phyloP scores from a whole-genome alignment of 2,888 invertebrate species.

The Pteria penguin region DNA sequence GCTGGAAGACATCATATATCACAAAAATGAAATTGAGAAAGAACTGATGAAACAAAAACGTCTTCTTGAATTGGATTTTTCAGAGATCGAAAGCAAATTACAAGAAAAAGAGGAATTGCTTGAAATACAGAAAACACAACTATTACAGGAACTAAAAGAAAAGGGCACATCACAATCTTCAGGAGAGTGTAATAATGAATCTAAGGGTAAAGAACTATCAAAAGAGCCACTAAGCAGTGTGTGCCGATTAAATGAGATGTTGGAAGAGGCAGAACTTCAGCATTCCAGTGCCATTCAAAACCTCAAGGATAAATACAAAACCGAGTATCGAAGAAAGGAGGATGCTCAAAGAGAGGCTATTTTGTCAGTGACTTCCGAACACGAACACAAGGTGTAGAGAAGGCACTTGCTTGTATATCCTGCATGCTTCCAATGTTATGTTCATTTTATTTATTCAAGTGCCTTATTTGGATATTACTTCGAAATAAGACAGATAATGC shows the following conservation, averaged over 20 bases:
- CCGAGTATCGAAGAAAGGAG: conserved; percentile 48
- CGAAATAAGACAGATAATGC: no score
- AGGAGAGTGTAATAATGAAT: neutral
- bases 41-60: conserved; percentile 72
- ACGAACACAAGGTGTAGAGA: conserved; percentile 46
- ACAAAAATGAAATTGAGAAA: conserved; percentile 70
- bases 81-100: conserved; percentile 68
- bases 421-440: no score
- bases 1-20: conserved; percentile 69
- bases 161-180: neutral
- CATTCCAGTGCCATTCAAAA: conserved; percentile 65
- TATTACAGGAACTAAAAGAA: conserved; percentile 51
- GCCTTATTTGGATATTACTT: no score
- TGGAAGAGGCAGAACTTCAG: conserved; percentile 58
- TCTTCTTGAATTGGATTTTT: conserved; percentile 68
- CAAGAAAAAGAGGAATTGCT: conserved; percentile 66
- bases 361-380: conserved; percentile 37
- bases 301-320: conserved; percentile 66
- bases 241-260: conserved; percentile 51
- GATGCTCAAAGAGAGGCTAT: conserved; percentile 41
- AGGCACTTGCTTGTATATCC: no score
- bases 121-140: conserved; percentile 66
- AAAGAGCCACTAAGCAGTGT: neutral
- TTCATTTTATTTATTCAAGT: no score
- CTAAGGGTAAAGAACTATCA: neutral